Base-by-base conservation (phyloP, 2,888 invertebrate species). In the Andrena camellia region DNA sequence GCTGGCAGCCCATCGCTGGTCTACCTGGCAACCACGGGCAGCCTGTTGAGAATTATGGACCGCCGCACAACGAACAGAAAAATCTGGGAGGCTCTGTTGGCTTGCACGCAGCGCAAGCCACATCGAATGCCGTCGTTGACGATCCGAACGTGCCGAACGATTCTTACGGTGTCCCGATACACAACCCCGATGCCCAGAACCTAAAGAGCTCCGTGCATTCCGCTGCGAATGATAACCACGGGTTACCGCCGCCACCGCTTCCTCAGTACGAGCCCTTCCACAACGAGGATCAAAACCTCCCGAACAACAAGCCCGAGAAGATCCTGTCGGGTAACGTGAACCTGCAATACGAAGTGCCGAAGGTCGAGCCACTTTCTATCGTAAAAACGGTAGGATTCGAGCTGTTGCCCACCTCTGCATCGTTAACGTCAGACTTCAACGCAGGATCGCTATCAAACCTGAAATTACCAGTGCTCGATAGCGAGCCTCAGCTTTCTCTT, bases 1-100 rank as follows among this genome's bases (percentile, higher is more conserved):
- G 98, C 33, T 98, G 98, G 98, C 97, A 96, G 91, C 98, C 98
- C 26, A 97, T 98, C 80, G 96, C 97, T 8, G 97, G 97, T 0
- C 95, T 97, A 0, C 92, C 94, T 31, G 90, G 91, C 87, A 87
- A 94, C 35, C 88, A 94, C 72, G 93, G 91, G 29, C 91, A 89
- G 23, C 94, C 94, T 20, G 79, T 70, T 88, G 91, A 86, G 2
- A 48, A 13, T 10, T 68, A 72, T 5, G 92, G 84, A 42, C 85
- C 83, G 93, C 94, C 83, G 93, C 94, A 2, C 59, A 74, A 33
- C 8, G 84, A 63, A 10, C 83, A 81, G 0, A 78, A 72, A 29
- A 23, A 42, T 5, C 17, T 73, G 7, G 78, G 84, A 2, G 29
- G 66, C 2, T 52, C 73, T 0, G 33, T 69, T 20, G 2, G 72